These are phyloP conservation scores for Abrostola tripartita DNA, from an alignment of 2,888 invertebrate species.

Conservation along the genomic window DNA sequence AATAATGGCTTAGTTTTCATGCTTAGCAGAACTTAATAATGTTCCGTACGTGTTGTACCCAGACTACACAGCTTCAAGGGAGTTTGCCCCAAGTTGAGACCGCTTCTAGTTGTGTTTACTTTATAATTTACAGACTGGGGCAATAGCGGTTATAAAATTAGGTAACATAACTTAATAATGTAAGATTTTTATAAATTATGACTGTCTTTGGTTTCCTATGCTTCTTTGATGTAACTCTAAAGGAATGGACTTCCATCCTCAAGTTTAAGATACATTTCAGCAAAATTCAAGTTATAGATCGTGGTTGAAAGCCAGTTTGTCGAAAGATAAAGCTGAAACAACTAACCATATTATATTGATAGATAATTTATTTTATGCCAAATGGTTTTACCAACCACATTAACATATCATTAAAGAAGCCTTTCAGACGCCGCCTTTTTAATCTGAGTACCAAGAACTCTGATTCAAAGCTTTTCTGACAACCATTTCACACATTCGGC, in stretches of 20 bases:
- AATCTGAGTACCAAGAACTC: neutral
- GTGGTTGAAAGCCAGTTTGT: too few relatives aligned
- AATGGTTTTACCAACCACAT: too few relatives aligned
- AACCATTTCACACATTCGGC: slow-evolving; percentile 4
- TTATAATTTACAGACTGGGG: slow-evolving; percentile 2
- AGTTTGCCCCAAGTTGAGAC: slow-evolving; percentile 23
- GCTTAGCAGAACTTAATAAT: slow-evolving; percentile 39
- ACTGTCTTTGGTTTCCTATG: neutral
- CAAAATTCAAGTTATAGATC: too few relatives aligned
- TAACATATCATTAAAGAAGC: too few relatives aligned
- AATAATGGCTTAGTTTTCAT: slow-evolving; percentile 24
- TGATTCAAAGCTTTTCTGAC: neutral
- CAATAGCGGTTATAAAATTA: slow-evolving; percentile 1
- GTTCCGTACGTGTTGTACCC: slow-evolving; percentile 30
- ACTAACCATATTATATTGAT: too few relatives aligned
- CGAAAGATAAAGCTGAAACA: too few relatives aligned
- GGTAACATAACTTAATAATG: neutral
- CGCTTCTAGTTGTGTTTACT: slow-evolving; percentile 18
- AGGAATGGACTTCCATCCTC: too few relatives aligned
- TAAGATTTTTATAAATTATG: neutral
- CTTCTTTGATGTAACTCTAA: neutral
- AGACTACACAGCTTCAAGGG: slow-evolving; percentile 17
- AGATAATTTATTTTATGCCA: too few relatives aligned
- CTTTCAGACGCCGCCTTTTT: too few relatives aligned
- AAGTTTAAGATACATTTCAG: too few relatives aligned